phyloP scores from a whole-genome alignment of 1,140 invertebrate genomes.

The Heliconius eleuchia region DNA sequence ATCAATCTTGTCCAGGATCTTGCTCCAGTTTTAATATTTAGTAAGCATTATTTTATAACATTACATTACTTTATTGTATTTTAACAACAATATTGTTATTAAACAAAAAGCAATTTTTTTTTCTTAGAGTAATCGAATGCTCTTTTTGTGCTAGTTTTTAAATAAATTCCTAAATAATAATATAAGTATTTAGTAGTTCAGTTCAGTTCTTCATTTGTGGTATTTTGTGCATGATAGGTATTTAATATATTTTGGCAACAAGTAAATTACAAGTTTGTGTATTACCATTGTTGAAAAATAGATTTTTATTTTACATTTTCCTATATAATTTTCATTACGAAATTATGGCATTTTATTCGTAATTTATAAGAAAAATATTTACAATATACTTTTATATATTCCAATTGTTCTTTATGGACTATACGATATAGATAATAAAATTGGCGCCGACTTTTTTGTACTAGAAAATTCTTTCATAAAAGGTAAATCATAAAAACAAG shows the following conservation, averaged over 20 bases:
- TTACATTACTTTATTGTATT: not conserved
- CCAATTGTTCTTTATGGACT: not conserved
- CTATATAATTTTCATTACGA: not conserved
- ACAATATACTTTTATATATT: not conserved
- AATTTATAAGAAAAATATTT: not conserved
- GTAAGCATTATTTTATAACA: not conserved
- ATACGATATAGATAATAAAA: not conserved
- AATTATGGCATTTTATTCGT: not conserved
- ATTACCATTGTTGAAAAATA: not conserved
- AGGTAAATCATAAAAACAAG: no score
- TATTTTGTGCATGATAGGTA: no score
- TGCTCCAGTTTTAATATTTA: no score
- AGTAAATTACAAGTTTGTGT: not conserved
- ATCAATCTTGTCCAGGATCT: no score
- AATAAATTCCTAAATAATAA: not conserved
- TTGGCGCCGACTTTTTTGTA: not conserved
- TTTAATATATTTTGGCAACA: no score
- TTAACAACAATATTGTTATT: not conserved
- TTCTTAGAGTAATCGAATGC: not conserved
- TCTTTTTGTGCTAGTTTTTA: not conserved
- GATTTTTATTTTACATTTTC: not conserved
- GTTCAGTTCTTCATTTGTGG: no score
- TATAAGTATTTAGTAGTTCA: no score
- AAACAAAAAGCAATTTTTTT: not conserved
- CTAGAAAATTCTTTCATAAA: constrained; percentile 6